phyloP scores from a whole-genome alignment of 2,113 vertebrate genomes.

The Alosa alosa region DNA sequence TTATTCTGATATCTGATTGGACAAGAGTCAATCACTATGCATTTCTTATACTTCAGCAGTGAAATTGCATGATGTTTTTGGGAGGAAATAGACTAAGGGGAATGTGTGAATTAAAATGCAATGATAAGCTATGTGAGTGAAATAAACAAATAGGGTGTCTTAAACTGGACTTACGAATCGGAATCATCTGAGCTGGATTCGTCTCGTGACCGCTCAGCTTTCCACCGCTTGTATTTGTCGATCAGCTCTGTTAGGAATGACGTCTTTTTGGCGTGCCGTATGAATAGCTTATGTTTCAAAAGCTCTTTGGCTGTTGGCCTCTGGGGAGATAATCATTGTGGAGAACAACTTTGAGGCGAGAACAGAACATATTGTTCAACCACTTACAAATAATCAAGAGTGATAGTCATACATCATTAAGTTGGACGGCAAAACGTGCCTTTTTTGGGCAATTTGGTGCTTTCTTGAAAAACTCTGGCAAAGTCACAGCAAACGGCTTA shows the following conservation, averaged over 20 bases:
- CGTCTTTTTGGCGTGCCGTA: constrained; percentile 89
- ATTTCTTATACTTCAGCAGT: too few species aligned
- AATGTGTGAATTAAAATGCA: too few species aligned
- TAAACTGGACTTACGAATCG: constrained; percentile 76
- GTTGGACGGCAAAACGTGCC: not conserved
- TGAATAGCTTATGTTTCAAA: constrained; percentile 92
- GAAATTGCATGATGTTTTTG: too few species aligned
- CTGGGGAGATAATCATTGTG: constrained; percentile 60
- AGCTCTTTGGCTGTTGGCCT: constrained; percentile 95
- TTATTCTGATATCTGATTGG: too few species aligned
- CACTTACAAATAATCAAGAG: not conserved
- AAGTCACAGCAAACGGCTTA: not conserved
- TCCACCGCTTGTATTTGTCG: constrained; percentile 94
- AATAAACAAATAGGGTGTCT: too few species aligned
- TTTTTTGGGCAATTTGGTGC: not conserved
- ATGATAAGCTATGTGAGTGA: too few species aligned
- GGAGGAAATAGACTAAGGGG: too few species aligned
- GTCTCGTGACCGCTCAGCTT: constrained; percentile 82
- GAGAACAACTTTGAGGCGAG: not conserved
- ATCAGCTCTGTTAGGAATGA: constrained; percentile 94
- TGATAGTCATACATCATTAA: not conserved
- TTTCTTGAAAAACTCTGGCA: not conserved
- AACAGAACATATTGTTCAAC: not conserved
- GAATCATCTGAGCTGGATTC: constrained; percentile 89
- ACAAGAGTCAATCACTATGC: too few species aligned